Evolutionary conservation across 1,140 invertebrate genomes (phyloP).

Genomic region (Cydia amplana): DNA sequence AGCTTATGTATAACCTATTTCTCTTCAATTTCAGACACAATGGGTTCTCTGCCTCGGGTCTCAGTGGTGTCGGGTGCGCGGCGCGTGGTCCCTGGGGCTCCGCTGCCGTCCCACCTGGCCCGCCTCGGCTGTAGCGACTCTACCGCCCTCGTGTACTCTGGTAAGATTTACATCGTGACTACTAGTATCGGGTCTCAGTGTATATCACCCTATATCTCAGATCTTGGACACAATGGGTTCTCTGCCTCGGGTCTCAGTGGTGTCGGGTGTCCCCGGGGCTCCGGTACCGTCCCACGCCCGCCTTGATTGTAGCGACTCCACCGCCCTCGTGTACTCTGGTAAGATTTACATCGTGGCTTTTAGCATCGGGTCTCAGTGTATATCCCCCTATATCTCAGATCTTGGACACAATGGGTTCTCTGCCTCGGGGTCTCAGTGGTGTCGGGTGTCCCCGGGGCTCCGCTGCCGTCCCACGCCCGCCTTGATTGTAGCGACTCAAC

Average conservation of each 20-base stretch:
- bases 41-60: slow-evolving; percentile 84
- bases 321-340: not conserved
- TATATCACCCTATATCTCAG: not conserved
- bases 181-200: not conserved
- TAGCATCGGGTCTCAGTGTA: not conserved
- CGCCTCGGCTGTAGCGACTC: slow-evolving; percentile 62
- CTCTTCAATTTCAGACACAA: slow-evolving; percentile 60
- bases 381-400: not conserved
- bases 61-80: slow-evolving; percentile 82
- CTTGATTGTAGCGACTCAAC: slow-evolving; percentile 45
- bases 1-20: not conserved
- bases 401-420: slow-evolving; percentile 82
- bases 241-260: slow-evolving; percentile 81
- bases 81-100: slow-evolving; percentile 60
- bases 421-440: slow-evolving; percentile 82
- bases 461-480: slow-evolving; percentile 78
- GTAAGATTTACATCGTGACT: slow-evolving; percentile 47
- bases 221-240: slow-evolving; percentile 82
- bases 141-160: slow-evolving; percentile 80
- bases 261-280: slow-evolving; percentile 79
- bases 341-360: slow-evolving; percentile 2
- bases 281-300: slow-evolving; percentile 78
- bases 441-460: slow-evolving; percentile 77
- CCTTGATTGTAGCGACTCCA: slow-evolving; percentile 44
- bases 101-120: slow-evolving; percentile 80